phyloP scores from a whole-genome alignment of 2,113 vertebrate genomes.

The Oreotragus oreotragus region DNA sequence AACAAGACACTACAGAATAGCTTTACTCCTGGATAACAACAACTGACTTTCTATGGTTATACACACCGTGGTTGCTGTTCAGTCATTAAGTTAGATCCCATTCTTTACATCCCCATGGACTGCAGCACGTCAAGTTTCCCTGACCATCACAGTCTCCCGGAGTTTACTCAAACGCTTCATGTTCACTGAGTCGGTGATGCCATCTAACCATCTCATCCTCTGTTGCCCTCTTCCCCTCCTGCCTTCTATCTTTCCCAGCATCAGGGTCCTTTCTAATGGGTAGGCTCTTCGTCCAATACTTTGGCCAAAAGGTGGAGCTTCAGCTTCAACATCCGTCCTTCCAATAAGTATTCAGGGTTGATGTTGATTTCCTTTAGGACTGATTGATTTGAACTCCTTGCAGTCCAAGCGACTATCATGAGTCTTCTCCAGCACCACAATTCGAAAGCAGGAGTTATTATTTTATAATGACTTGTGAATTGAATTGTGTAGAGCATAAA shows the following conservation, averaged over 20 bases:
- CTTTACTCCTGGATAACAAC: conserved; percentile 1
- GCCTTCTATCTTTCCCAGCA: not conserved
- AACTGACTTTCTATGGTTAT: not conserved
- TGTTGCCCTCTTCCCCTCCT: not conserved
- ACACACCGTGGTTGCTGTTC: not conserved
- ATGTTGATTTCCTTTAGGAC: not conserved
- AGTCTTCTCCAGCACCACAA: not conserved
- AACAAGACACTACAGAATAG: not conserved
- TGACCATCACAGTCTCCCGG: not conserved
- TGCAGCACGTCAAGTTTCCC: not conserved
- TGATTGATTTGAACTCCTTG: not conserved
- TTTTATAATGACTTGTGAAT: not conserved
- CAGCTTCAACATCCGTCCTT: not conserved
- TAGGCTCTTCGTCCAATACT: not conserved
- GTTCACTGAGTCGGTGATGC: not conserved
- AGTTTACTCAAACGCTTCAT: not conserved
- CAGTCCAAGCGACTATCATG: not conserved
- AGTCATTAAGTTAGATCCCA: not conserved
- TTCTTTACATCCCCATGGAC: not conserved
- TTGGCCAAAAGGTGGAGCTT: not conserved
- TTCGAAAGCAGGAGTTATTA: not conserved
- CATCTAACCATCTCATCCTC: not conserved
- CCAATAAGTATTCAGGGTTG: not conserved
- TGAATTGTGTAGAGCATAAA: not conserved
- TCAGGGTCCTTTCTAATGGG: not conserved